These are phyloP conservation scores for Sepiola atlantica DNA, from an alignment of 2,888 invertebrate species.

Conservation along the genomic window DNA sequence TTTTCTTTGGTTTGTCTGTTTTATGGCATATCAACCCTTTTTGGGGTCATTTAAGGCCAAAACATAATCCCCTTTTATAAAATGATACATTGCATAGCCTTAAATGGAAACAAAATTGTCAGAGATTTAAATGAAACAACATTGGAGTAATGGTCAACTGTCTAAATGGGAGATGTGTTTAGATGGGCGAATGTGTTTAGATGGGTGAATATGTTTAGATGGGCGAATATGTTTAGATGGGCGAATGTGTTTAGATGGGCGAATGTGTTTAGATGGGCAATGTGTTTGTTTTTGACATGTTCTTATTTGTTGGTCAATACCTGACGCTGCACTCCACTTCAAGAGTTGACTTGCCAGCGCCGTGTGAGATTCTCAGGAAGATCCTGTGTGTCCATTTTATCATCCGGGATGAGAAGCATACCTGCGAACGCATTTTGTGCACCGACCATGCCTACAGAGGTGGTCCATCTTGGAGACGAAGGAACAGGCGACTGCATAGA, in stretches of 20 bases:
- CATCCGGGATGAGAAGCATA: slow-evolving; percentile 39
- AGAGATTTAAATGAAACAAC: not conserved
- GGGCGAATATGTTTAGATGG: too few relatives aligned
- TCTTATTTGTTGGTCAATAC: not conserved
- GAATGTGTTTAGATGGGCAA: too few relatives aligned
- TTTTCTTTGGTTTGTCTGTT: too few relatives aligned
- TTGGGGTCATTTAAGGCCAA: too few relatives aligned
- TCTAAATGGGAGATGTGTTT: not conserved
- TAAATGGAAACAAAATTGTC: not conserved
- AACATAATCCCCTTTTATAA: not conserved
- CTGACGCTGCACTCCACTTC: not conserved
- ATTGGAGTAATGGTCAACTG: not conserved
- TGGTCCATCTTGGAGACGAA: not conserved
- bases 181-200: too few relatives aligned
- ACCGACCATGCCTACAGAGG: not conserved
- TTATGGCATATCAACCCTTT: too few relatives aligned
- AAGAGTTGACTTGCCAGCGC: slow-evolving; percentile 37
- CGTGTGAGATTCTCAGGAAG: slow-evolving; percentile 36
- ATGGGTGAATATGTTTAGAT: too few relatives aligned
- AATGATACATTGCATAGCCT: not conserved
- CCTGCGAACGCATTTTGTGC: slow-evolving; percentile 36
- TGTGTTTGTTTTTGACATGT: not conserved
- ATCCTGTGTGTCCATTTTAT: slow-evolving; percentile 37
- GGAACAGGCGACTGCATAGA: not conserved
- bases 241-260: too few relatives aligned